Percentiles rank a stretch among this genome's conserved stretches.
These are phyloP conservation scores for Cyrtorhinus lividipennis DNA, from an alignment of 1,140 invertebrate species.

Conservation along the genomic window DNA sequence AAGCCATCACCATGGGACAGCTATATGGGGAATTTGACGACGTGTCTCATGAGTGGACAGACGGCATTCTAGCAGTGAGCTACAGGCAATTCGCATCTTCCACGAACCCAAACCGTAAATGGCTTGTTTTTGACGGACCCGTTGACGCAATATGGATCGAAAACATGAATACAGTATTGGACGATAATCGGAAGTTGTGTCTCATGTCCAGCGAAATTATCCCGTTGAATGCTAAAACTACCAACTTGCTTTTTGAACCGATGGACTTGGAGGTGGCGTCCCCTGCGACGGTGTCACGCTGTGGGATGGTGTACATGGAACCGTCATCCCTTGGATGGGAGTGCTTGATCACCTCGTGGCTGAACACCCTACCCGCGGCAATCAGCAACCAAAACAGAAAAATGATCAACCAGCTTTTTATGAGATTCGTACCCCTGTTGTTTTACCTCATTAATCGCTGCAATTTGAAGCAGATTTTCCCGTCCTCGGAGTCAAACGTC, in stretches of 20 bases:
- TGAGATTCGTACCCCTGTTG: conserved; percentile 52
- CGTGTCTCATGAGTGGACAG: conserved; percentile 85
- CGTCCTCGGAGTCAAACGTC: conserved; percentile 73
- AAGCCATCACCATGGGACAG: conserved; percentile 90
- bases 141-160: conserved; percentile 96
- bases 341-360: conserved; percentile 73
- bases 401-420: conserved; percentile 49
- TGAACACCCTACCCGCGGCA: conserved; percentile 52
- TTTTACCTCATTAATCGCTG: conserved; percentile 52
- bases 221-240: conserved; percentile 62
- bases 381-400: conserved; percentile 45
- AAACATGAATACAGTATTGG: conserved; percentile 92
- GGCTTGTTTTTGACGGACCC: conserved; percentile 91
- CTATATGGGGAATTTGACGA: conserved; percentile 91
- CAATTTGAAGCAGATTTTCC: conserved; percentile 62
- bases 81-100: conserved; percentile 81
- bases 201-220: conserved; percentile 92
- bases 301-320: conserved; percentile 96
- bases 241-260: conserved; percentile 88
- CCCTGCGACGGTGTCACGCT: conserved; percentile 70
- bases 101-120: conserved; percentile 65
- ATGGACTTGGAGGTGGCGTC: conserved; percentile 91
- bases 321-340: conserved; percentile 81
- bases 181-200: conserved; percentile 91
- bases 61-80: conserved; percentile 83